A percentile compares a stretch with the other conserved stretches of the same genome.
phyloP scores from a whole-genome alignment of 1,140 invertebrate species.

The Drosophila triauraria region DNA sequence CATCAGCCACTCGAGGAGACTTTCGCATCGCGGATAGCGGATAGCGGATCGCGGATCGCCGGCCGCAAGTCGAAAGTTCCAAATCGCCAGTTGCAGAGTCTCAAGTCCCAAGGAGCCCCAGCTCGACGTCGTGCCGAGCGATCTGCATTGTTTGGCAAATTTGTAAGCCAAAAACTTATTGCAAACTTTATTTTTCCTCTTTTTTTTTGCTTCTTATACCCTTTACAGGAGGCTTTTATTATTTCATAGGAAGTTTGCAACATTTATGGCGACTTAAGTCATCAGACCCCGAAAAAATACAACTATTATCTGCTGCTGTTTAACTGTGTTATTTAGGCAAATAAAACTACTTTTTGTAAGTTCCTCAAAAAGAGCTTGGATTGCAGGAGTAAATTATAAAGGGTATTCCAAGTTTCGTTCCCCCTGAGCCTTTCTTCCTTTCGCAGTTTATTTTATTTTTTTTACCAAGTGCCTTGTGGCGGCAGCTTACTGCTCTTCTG shows the following conservation, averaged over 20 bases:
- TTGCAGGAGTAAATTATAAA: neutral
- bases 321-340: neutral
- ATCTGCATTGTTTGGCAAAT: slow-evolving; percentile 80
- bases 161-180: slow-evolving; percentile 66
- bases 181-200: slow-evolving; percentile 45
- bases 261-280: neutral
- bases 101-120: slow-evolving; percentile 16
- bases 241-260: slow-evolving; percentile 1
- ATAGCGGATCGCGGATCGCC: neutral
- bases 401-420: neutral
- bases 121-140: slow-evolving; percentile 65
- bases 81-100: slow-evolving; percentile 16
- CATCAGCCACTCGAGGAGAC: slow-evolving; percentile 21
- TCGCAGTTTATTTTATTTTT: neutral
- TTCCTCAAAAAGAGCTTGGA: too few relatives aligned
- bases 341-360: too few relatives aligned
- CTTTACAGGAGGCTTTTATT: slow-evolving; percentile 10
- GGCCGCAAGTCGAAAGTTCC: slow-evolving; percentile 7
- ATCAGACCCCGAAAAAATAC: too few relatives aligned
- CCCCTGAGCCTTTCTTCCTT: neutral
- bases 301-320: neutral
- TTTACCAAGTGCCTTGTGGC: neutral
- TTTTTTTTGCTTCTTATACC: slow-evolving; percentile 8
- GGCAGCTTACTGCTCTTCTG: slow-evolving; percentile 9
- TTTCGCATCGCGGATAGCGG: slow-evolving; percentile 2